Conservation (phyloP, 2,113 vertebrate genomes). For the Synchiropus splendidus region DNA sequence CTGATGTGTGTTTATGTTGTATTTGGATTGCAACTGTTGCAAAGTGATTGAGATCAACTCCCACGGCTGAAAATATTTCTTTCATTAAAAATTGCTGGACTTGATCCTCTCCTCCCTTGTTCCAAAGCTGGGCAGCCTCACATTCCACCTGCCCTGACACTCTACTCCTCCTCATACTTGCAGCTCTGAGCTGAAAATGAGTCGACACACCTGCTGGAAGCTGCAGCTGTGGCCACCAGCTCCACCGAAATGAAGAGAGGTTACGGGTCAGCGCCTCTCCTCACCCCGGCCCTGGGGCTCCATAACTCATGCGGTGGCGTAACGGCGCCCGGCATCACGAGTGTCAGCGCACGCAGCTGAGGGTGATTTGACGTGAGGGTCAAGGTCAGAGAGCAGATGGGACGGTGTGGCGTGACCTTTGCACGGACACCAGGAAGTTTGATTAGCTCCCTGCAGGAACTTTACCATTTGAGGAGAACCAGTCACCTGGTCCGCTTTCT, state of each 20-base stretch:
- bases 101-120: background rate
- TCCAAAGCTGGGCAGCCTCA: slow-evolving; percentile 2
- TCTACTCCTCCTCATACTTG: slow-evolving; percentile 15
- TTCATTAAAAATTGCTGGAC: too few relatives aligned
- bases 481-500: too few relatives aligned
- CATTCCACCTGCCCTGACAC: slow-evolving; percentile 1
- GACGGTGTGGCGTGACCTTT: slow-evolving; percentile 24
- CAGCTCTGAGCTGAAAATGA: slow-evolving; percentile 51
- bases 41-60: too few relatives aligned
- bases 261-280: slow-evolving; percentile 48
- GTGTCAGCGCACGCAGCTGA: slow-evolving; percentile 48
- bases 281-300: slow-evolving; percentile 2
- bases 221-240: slow-evolving; percentile 55
- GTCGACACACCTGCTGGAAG: slow-evolving; percentile 57
- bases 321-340: slow-evolving; percentile 28
- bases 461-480: too few relatives aligned
- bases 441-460: slow-evolving; percentile 15
- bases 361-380: slow-evolving; percentile 43
- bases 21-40: too few relatives aligned
- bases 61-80: too few relatives aligned
- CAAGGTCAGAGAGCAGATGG: slow-evolving; percentile 62
- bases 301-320: slow-evolving; percentile 21
- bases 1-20: too few relatives aligned
- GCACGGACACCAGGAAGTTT: slow-evolving; percentile 29
- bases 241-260: slow-evolving; percentile 49